These are phyloP conservation scores for Brachypalpus laphriformis DNA, from an alignment of 2,888 invertebrate species.

Conservation along the genomic window DNA sequence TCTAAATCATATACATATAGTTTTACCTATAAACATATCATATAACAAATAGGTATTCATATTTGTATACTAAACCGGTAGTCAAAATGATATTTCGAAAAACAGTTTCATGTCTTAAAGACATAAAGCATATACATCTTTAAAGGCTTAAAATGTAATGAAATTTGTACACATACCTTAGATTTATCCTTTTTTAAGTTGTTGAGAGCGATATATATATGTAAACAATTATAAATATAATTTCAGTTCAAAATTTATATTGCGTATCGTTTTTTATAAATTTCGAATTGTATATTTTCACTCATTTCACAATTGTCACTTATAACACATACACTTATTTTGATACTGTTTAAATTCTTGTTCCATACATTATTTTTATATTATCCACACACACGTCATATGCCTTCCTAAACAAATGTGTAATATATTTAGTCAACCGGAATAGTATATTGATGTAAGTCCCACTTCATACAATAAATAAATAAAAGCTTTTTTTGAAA, in stretches of 20 bases:
- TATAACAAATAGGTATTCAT: too few species aligned
- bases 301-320: slow-evolving; percentile 9
- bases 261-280: background rate
- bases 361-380: background rate
- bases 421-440: slow-evolving; percentile 2
- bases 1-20: too few species aligned
- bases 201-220: slow-evolving; percentile 5
- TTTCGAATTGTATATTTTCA: background rate
- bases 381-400: too few species aligned
- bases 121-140: too few species aligned
- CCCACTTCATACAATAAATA: background rate
- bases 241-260: background rate
- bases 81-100: background rate
- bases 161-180: slow-evolving; percentile 20
- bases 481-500: background rate
- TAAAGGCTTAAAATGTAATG: too few species aligned
- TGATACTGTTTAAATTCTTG: background rate
- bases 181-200: background rate
- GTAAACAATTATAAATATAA: background rate
- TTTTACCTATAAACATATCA: too few species aligned
- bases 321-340: background rate
- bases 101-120: background rate
- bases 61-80: background rate
- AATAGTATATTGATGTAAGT: background rate
- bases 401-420: background rate